Evolutionary conservation across 2,113 vertebrate genomes (phyloP).

Genomic region (Tonatia bakeri): DNA sequence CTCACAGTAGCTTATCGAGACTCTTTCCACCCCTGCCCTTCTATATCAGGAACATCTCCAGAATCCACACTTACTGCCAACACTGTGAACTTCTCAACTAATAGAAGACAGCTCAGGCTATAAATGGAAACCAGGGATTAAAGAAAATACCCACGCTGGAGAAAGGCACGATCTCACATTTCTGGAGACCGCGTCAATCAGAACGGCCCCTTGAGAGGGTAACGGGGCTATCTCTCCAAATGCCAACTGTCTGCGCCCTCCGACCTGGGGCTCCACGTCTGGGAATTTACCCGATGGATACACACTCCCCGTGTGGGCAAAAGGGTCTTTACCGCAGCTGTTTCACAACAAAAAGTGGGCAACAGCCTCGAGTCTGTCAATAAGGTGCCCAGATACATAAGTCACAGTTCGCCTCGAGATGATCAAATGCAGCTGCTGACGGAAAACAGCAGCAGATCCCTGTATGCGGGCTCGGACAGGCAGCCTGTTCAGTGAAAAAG

Average conservation of each 20-base stretch:
- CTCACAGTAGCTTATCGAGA: background rate
- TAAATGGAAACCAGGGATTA: slow-evolving; percentile 40
- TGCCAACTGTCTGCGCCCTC: background rate
- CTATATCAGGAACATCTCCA: background rate
- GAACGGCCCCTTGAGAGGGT: background rate
- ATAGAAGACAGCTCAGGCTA: slow-evolving; percentile 38
- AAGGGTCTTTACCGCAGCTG: background rate
- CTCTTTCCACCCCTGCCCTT: slow-evolving; percentile 20
- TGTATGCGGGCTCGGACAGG: fast-evolving
- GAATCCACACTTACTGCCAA: slow-evolving; percentile 30
- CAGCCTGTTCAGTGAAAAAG: background rate
- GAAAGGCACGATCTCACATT: background rate
- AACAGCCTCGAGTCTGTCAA: background rate
- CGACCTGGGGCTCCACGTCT: background rate
- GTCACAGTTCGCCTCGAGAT: background rate
- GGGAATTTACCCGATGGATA: background rate
- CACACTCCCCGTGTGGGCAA: fast-evolving
- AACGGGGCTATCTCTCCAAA: background rate
- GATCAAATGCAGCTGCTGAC: background rate
- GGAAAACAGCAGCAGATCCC: background rate
- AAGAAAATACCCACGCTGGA: background rate
- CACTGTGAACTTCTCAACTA: slow-evolving; percentile 41
- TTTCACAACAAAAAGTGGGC: background rate
- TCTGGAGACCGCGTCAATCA: background rate
- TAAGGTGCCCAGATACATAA: background rate